Conservation (phyloP, 2,113 vertebrate species). For the Ramphastos sulfuratus region DNA sequence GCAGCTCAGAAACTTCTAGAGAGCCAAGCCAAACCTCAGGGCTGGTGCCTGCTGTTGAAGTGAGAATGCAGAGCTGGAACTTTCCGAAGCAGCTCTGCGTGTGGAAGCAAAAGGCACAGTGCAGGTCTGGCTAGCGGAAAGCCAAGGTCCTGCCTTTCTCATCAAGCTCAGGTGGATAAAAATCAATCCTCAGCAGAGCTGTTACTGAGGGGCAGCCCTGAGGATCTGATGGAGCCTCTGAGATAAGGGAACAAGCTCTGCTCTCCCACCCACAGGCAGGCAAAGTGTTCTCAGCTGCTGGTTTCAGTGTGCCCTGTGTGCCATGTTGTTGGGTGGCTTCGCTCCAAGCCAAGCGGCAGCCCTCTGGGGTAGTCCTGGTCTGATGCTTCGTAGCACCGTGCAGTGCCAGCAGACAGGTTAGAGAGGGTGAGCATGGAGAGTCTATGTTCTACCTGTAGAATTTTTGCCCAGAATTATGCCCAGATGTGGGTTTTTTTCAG, state of each 20-base stretch:
- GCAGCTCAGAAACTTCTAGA: not conserved
- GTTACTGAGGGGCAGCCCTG: not conserved
- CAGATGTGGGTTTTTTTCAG: not conserved
- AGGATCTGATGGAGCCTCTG: conserved; percentile 1
- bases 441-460: not conserved
- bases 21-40: not conserved
- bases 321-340: not conserved
- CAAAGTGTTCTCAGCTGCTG: conserved; percentile 26
- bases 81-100: not conserved
- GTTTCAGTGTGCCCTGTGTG: not conserved
- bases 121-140: not conserved
- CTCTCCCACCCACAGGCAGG: conserved; percentile 1
- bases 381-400: not conserved
- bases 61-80: conserved; percentile 1
- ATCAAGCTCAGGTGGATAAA: conserved; percentile 5
- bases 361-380: not conserved
- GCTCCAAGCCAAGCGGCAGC: not conserved
- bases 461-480: too few species aligned
- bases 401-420: not conserved
- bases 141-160: conserved; percentile 27
- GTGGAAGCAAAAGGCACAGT: not conserved
- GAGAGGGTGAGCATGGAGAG: not conserved
- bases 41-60: not conserved
- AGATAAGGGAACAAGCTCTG: not conserved
- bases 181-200: not conserved